Percentiles rank a stretch among this genome's conserved stretches.
Evolutionary conservation across 2,888 invertebrate species (phyloP).

Genomic region (Craniophora ligustri): DNA sequence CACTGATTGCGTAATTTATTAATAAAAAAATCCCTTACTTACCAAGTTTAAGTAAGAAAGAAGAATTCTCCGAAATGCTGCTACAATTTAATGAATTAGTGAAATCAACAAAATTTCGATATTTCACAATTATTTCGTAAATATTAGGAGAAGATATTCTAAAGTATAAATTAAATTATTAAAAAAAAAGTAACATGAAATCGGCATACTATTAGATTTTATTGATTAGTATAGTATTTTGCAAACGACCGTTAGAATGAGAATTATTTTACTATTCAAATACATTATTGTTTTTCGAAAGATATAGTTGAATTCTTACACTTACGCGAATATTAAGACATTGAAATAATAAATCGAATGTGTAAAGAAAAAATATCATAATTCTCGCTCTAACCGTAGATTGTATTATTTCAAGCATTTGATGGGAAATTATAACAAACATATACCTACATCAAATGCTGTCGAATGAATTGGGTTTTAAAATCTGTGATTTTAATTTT

Average conservation of each 20-base stretch:
- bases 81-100: constrained; percentile 25
- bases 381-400: constrained; percentile 7
- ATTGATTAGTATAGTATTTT: constrained; percentile 29
- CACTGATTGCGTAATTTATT: too few species aligned
- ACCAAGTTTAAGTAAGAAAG: neutral
- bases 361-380: neutral
- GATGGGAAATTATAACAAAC: constrained; percentile 16
- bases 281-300: neutral
- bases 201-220: constrained; percentile 53
- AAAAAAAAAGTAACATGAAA: constrained; percentile 16
- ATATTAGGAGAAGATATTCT: constrained; percentile 55
- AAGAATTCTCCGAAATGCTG: constrained; percentile 33
- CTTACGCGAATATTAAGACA: too few species aligned
- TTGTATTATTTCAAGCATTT: constrained; percentile 32
- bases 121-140: constrained; percentile 41
- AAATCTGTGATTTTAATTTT: constrained; percentile 56
- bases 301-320: neutral
- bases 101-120: constrained; percentile 21
- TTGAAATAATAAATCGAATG: too few species aligned
- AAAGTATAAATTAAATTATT: constrained; percentile 58
- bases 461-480: constrained; percentile 40
- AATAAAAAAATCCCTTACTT: neutral
- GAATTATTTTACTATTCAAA: constrained; percentile 4
- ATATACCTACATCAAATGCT: constrained; percentile 43
- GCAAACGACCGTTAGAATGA: constrained; percentile 16